Base-by-base conservation (phyloP, 2,797 vertebrate species). In the Pseudocheirus occidentalis region DNA sequence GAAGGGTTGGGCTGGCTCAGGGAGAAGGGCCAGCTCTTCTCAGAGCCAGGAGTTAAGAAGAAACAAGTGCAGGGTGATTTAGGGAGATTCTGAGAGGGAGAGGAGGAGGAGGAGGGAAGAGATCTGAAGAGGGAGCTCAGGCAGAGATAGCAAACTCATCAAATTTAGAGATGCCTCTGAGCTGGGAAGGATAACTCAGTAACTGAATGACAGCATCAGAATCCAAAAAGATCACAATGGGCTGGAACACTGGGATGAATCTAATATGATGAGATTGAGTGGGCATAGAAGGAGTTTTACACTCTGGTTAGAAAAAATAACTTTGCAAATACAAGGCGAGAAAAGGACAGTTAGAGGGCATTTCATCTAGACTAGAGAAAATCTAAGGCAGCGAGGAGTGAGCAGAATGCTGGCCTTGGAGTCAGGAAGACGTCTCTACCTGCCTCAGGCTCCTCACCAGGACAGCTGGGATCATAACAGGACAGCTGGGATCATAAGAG, bases 1-100 rank as follows among this genome's bases (percentile, higher is more conserved):
- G 7, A 5, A 21, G n/a, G 62, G 31, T 12, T 66, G 31, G 31
- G 62, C 62, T n/a, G 16, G 66, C 16, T 40, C n/a, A 93, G 55
- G 95, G 29, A 95, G 94, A n/a, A 81, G 55, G 95, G 87, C 29
- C 56, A 56, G 4, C 18, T 94, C 46, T 46, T 94, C 90, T 93
- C 59, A 24, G 59, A 95, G 95, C 59, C 66, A 4, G 21, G 73
- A 81, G n/a, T 27, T 27, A 46, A 81, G 21, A 73, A 40, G 5
- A 6, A 24, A 46, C 40, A 24, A 81, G 18, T 24, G 73, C 6
- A 46, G 73, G 40, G 10, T 81, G 40, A 81, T 46, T 81, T 46
- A 81, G 18, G 73, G 73, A 27, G 18, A 81, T 81, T 46, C 40
- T 21, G 40, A 81, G 21, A 81, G 0, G 16, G 34, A 81, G 12